phyloP scores from a whole-genome alignment of 2,888 invertebrate genomes.

The Pyrocoelia pectoralis region DNA sequence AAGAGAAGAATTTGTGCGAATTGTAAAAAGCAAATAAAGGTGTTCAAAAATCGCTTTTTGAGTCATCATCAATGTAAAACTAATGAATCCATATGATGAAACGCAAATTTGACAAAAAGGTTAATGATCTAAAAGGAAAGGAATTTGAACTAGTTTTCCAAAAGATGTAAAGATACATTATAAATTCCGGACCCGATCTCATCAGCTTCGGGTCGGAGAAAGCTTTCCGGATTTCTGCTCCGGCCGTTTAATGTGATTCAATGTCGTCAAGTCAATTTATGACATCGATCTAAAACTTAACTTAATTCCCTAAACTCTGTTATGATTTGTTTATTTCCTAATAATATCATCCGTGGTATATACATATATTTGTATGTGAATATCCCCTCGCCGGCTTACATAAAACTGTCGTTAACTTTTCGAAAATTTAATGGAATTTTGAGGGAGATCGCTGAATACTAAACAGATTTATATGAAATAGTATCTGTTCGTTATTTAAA shows the following conservation, averaged over 20 bases:
- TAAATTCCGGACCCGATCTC: slow-evolving; percentile 53
- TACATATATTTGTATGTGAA: not conserved
- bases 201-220: slow-evolving; percentile 48
- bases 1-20: too few species aligned
- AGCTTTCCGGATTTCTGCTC: slow-evolving; percentile 52
- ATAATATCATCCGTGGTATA: slow-evolving; percentile 11
- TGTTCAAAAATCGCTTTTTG: too few species aligned
- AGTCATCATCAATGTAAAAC: too few species aligned
- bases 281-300: slow-evolving; percentile 50
- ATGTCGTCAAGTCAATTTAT: slow-evolving; percentile 53
- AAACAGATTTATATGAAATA: slow-evolving; percentile 12
- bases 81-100: too few species aligned
- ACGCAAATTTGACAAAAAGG: slow-evolving; percentile 32
- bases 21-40: too few species aligned
- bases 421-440: slow-evolving; percentile 5
- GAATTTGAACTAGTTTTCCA: slow-evolving; percentile 45
- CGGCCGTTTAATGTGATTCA: slow-evolving; percentile 52
- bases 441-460: slow-evolving; percentile 3
- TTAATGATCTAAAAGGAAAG: slow-evolving; percentile 44
- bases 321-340: slow-evolving; percentile 45
- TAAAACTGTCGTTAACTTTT: slow-evolving; percentile 1
- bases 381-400: not conserved
- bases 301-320: slow-evolving; percentile 44
- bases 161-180: slow-evolving; percentile 50
- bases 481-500: not conserved